Percentiles rank a stretch among this genome's conserved stretches.
These are phyloP conservation scores for Zosterops hypoxanthus DNA, from an alignment of 2,113 vertebrate species.

Conservation along the genomic window DNA sequence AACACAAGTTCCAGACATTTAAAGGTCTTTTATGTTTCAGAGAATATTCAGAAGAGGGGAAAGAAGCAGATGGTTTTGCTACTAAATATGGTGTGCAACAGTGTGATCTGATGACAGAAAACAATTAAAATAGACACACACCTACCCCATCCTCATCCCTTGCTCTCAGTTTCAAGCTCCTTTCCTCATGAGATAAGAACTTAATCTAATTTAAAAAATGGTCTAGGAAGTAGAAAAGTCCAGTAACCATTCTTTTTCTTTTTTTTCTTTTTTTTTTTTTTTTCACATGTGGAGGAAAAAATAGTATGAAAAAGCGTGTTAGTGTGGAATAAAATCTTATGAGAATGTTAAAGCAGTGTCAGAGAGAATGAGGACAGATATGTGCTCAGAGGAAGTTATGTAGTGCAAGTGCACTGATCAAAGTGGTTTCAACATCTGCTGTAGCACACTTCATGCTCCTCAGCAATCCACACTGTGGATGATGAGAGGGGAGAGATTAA, in stretches of 20 bases:
- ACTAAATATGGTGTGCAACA: not conserved
- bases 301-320: not conserved
- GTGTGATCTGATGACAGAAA: not conserved
- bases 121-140: not conserved
- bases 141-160: not conserved
- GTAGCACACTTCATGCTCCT: not conserved
- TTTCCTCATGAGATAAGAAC: not conserved
- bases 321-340: not conserved
- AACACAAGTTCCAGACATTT: not conserved
- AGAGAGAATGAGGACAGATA: not conserved
- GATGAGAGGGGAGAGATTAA: not conserved
- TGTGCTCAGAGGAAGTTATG: not conserved
- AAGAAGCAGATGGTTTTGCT: not conserved
- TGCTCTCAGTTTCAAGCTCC: not conserved
- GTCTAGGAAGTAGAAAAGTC: not conserved
- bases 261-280: too few species aligned
- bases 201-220: not conserved
- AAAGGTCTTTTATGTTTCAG: not conserved
- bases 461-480: not conserved
- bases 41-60: not conserved
- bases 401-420: not conserved
- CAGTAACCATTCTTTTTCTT: fast-evolving
- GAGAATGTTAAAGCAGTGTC: not conserved
- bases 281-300: not conserved
- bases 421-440: constrained; percentile 10